These are phyloP conservation scores for Nannoperca obscura DNA, from an alignment of 2,797 vertebrate genomes.

Conservation along the genomic window DNA sequence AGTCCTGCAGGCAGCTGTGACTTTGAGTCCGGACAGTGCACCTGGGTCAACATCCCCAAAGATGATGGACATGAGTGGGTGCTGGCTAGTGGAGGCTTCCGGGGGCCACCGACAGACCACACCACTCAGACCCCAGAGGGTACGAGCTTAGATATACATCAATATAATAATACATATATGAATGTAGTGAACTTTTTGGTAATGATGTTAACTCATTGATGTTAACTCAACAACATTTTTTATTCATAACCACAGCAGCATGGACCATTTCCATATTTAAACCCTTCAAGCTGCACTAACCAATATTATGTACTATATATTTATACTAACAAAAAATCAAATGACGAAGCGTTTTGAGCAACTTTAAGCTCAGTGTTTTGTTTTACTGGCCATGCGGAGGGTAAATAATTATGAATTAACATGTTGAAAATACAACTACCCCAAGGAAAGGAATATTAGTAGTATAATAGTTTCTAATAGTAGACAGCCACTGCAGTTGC, in stretches of 20 bases:
- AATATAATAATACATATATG: not conserved
- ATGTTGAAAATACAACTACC: not conserved
- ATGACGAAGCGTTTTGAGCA: not conserved
- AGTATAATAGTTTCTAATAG: too few relatives aligned
- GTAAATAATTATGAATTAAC: not conserved
- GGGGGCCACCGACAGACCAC: conserved; percentile 77
- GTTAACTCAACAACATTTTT: not conserved
- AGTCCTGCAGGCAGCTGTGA: conserved; percentile 80
- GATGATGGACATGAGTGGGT: conserved; percentile 77
- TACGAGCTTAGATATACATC: conserved; percentile 38
- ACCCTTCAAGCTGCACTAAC: not conserved
- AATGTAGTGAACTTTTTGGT: not conserved
- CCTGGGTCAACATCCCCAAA: conserved; percentile 75
- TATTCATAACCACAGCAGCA: not conserved
- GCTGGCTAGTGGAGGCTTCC: conserved; percentile 65
- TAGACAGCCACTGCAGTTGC: not conserved
- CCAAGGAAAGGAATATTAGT: too few relatives aligned
- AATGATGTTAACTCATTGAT: too few relatives aligned
- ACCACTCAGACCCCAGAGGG: conserved; percentile 80
- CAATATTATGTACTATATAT: too few relatives aligned
- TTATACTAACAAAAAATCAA: not conserved
- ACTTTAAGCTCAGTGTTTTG: not conserved
- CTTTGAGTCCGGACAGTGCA: conserved; percentile 84
- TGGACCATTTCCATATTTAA: not conserved
- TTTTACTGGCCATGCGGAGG: not conserved